phyloP scores from a whole-genome alignment of 92 coral and sea anemone species.

The Palythoa caribaeorum region DNA sequence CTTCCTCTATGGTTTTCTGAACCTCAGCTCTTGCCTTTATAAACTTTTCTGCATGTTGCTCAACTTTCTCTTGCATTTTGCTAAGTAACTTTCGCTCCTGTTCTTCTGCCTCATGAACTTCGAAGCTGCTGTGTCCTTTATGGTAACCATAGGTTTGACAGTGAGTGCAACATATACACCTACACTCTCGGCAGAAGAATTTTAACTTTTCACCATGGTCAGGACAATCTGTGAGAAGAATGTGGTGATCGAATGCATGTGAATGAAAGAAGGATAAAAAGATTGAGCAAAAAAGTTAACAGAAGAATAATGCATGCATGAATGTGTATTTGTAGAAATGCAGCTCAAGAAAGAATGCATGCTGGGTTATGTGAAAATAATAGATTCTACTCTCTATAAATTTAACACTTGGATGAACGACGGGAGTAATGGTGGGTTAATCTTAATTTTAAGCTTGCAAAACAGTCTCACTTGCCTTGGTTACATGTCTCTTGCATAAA shows the following conservation, averaged over 20 bases:
- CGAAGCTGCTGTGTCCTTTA: constrained; percentile 88
- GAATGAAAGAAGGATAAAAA: constrained; percentile 5
- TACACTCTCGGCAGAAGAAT: constrained; percentile 92
- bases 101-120: constrained; percentile 96
- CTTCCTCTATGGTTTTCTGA: constrained; percentile 85
- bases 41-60: constrained; percentile 87
- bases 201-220: constrained; percentile 87
- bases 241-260: not conserved
- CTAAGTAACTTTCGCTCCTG: constrained; percentile 75
- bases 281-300: not conserved
- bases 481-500: too few relatives aligned
- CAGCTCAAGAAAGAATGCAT: too few relatives aligned
- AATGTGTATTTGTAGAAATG: too few relatives aligned
- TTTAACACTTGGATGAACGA: too few relatives aligned
- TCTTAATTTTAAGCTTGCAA: too few relatives aligned
- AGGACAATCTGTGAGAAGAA: constrained; percentile 75
- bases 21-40: constrained; percentile 95
- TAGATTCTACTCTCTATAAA: too few relatives aligned
- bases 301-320: too few relatives aligned
- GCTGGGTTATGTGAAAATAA: too few relatives aligned
- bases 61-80: constrained; percentile 81
- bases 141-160: constrained; percentile 87
- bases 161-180: constrained; percentile 80
- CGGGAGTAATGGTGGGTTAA: too few relatives aligned
- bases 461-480: too few relatives aligned